A percentile compares a stretch with the other conserved stretches of the same genome.
phyloP scores from a whole-genome alignment of 2,113 vertebrate species.

The Calonectris borealis region DNA sequence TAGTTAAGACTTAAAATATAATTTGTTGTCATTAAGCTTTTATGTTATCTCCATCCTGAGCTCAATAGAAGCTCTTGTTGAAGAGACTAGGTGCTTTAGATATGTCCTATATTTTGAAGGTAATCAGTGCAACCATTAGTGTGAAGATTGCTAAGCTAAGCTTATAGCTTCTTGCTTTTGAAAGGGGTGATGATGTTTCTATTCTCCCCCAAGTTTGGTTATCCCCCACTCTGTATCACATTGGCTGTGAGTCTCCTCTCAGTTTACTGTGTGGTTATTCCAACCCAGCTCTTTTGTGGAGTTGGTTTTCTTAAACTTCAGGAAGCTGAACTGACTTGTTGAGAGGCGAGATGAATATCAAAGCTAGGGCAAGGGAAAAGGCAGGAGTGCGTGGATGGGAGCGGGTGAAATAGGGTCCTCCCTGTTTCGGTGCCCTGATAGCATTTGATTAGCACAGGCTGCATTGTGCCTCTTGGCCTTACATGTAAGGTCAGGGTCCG shows the following conservation, averaged over 20 bases:
- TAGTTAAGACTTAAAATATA: constrained; percentile 48
- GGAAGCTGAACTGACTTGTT: not conserved
- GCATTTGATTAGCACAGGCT: not conserved
- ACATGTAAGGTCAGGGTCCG: not conserved
- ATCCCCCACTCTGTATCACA: not conserved
- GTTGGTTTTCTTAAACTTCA: not conserved
- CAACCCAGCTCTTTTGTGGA: not conserved
- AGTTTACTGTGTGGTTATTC: not conserved
- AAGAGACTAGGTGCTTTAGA: not conserved
- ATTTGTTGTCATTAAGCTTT: constrained; percentile 53
- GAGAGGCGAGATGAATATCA: not conserved
- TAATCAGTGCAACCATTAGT: not conserved
- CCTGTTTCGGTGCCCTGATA: not conserved
- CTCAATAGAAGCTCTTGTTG: not conserved
- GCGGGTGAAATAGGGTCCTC: not conserved
- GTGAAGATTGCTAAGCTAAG: not conserved
- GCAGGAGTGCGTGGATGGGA: not conserved
- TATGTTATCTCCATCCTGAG: constrained; percentile 20
- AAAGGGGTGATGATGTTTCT: not conserved
- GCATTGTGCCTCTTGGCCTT: not conserved
- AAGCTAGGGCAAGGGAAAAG: not conserved
- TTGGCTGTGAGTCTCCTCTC: not conserved
- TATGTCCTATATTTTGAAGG: not conserved
- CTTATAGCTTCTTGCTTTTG: not conserved
- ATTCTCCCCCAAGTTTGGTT: not conserved